These are phyloP conservation scores for Eriocheir sinensis DNA, from an alignment of 1,140 invertebrate species.

Conservation along the genomic window DNA sequence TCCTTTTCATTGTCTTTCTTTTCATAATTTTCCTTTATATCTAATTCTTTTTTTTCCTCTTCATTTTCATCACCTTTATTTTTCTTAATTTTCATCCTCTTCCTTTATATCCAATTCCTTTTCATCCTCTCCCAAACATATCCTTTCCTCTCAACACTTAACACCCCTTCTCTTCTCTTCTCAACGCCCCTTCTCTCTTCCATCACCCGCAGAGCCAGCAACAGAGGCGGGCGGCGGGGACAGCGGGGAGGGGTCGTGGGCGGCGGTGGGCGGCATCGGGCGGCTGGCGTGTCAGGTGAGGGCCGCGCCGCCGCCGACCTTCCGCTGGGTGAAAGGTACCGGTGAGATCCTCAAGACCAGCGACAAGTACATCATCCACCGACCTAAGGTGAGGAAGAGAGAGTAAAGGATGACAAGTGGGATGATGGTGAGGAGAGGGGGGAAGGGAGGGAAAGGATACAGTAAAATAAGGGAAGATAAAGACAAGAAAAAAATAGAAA, in stretches of 20 bases:
- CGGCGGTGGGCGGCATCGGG: slow-evolving; percentile 48
- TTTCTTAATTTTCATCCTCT: too few relatives aligned
- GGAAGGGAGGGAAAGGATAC: neutral
- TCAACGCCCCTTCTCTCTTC: neutral
- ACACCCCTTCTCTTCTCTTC: neutral
- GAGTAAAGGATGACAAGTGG: neutral
- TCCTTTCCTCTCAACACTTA: too few relatives aligned
- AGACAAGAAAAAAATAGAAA: neutral
- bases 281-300: slow-evolving; percentile 42
- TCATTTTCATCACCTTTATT: too few relatives aligned
- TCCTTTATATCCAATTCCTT: too few relatives aligned
- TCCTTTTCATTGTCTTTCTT: too few relatives aligned
- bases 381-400: slow-evolving; percentile 47
- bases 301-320: slow-evolving; percentile 41
- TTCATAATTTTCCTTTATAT: too few relatives aligned
- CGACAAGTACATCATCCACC: slow-evolving; percentile 40
- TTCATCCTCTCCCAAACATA: too few relatives aligned
- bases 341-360: neutral
- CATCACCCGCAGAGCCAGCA: slow-evolving; percentile 22
- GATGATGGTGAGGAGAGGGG: neutral
- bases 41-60: too few relatives aligned
- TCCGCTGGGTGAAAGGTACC: neutral
- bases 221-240: slow-evolving; percentile 34
- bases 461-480: neutral
- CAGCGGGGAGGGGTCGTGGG: slow-evolving; percentile 27